Conservation (phyloP, 2,113 vertebrate genomes). For the Lanius ludovicianus region DNA sequence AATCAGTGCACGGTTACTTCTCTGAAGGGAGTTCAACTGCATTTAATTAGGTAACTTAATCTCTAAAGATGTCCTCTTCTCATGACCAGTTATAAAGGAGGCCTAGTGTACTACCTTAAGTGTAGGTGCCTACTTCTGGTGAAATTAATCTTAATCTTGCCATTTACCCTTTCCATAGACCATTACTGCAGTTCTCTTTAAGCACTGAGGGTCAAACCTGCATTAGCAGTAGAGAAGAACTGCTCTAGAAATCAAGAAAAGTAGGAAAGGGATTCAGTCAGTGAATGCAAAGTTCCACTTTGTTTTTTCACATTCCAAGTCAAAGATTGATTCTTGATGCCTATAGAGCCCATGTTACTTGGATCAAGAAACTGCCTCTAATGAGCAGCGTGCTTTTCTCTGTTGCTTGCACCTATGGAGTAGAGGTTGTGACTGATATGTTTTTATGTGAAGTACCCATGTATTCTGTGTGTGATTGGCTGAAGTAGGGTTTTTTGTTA, state of each 20-base stretch:
- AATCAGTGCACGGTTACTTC: neutral
- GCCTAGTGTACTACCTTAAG: neutral
- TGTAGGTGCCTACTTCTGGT: neutral
- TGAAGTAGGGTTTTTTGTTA: neutral
- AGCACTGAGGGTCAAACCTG: neutral
- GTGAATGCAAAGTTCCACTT: neutral
- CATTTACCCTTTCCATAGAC: neutral
- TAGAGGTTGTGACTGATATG: neutral
- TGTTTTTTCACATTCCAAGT: neutral
- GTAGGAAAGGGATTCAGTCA: neutral
- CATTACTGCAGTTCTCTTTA: neutral
- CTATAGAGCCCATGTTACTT: neutral
- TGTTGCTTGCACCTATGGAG: constrained; percentile 2
- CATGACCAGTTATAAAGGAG: neutral
- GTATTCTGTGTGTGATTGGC: neutral
- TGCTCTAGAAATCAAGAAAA: neutral
- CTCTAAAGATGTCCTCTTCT: neutral
- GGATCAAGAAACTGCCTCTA: neutral
- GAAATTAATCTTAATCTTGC: neutral
- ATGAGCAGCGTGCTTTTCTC: neutral
- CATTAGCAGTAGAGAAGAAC: neutral
- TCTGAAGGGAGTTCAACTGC: neutral
- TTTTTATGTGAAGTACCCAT: constrained; percentile 7
- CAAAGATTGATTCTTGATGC: neutral
- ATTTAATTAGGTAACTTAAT: neutral